Conservation (phyloP, 30 jellyfish, hydroid and myxozoan species). For the Hydractinia echinata region DNA sequence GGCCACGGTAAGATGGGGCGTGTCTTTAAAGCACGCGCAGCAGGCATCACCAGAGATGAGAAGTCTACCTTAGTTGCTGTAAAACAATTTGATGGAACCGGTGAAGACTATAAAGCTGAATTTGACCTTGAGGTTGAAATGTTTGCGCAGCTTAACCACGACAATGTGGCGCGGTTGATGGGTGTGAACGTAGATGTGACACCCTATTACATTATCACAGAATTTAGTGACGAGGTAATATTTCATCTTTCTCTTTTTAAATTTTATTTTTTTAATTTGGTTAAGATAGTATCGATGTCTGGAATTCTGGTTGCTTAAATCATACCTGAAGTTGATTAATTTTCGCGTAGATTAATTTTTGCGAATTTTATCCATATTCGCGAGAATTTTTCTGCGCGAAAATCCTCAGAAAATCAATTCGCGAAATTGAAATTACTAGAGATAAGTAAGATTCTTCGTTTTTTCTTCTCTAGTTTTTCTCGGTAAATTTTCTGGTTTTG, state of each 20-base stretch:
- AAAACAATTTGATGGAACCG: constrained; percentile 54
- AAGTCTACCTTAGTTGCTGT: constrained; percentile 61
- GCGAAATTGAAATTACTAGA: no score
- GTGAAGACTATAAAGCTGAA: constrained; percentile 40
- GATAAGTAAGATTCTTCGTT: no score
- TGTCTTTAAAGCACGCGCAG: constrained; percentile 67
- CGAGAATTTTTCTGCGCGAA: no score
- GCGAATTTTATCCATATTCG: no score
- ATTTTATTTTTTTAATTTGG: no score
- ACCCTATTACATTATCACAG: constrained; percentile 54
- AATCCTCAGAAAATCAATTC: no score
- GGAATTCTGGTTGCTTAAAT: neutral
- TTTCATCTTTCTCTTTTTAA: neutral
- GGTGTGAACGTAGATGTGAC: constrained; percentile 59
- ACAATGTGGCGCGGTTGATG: constrained; percentile 52
- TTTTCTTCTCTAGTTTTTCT: no score
- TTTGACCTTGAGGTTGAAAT: constrained; percentile 69
- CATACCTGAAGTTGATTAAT: no score
- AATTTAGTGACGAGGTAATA: constrained; percentile 72
- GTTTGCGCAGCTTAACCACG: constrained; percentile 62
- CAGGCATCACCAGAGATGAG: constrained; percentile 57
- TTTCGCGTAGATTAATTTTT: no score
- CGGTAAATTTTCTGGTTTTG: no score
- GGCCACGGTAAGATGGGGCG: constrained; percentile 92
- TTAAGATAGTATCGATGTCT: neutral